Conservation (phyloP, 2,113 vertebrate genomes). For the Phasianus colchicus region DNA sequence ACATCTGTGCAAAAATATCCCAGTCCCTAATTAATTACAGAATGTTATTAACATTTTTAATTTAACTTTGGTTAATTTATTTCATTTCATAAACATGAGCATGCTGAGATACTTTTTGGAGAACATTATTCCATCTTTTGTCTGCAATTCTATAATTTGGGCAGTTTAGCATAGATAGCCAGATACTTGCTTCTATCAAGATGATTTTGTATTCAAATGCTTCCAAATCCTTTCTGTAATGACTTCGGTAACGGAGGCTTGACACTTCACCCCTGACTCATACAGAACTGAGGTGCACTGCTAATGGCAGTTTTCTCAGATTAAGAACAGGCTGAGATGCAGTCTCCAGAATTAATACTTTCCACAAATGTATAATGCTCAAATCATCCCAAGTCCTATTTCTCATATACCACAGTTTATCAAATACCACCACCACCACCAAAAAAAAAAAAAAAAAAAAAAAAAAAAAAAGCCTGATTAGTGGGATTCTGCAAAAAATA, state of each 20-base stretch:
- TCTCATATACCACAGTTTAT: background rate
- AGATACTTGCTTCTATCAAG: background rate
- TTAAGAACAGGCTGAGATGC: background rate
- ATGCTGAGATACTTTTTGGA: slow-evolving; percentile 25
- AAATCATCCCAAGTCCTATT: background rate
- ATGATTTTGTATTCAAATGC: slow-evolving; percentile 6
- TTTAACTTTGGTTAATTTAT: slow-evolving; percentile 54
- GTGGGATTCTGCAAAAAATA: background rate
- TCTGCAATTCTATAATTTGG: background rate
- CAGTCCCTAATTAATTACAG: slow-evolving; percentile 43
- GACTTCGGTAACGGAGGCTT: background rate
- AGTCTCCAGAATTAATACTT: slow-evolving; percentile 27
- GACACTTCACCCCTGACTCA: background rate
- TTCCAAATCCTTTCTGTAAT: background rate
- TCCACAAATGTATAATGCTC: background rate
- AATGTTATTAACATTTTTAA: slow-evolving; percentile 41
- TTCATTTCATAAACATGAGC: slow-evolving; percentile 8
- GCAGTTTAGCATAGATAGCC: background rate
- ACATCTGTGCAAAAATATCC: slow-evolving; percentile 65
- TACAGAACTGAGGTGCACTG: background rate
- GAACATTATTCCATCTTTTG: background rate
- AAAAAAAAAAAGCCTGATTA: background rate
- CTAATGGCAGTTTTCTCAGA: background rate
- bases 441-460: too few species aligned
- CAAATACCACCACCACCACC: background rate